These are phyloP conservation scores for Clupea harengus DNA, from an alignment of 2,113 vertebrate genomes.

Conservation along the genomic window DNA sequence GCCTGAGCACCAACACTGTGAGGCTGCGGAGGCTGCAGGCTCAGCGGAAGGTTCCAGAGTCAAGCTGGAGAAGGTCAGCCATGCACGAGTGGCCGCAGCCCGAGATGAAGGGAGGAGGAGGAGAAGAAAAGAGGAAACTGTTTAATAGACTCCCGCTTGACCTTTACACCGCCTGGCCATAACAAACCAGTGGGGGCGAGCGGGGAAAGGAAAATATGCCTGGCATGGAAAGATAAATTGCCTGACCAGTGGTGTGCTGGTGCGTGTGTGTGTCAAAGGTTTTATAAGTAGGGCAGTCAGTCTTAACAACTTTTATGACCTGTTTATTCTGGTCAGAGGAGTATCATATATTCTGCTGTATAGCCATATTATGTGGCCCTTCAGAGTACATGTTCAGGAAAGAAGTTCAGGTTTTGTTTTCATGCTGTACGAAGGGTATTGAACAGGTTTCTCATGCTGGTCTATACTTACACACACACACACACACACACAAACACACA, in stretches of 20 bases:
- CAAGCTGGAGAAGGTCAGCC: background rate
- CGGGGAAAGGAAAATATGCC: background rate
- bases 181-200: background rate
- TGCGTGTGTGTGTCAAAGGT: background rate
- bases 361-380: background rate
- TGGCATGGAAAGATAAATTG: conserved; percentile 10
- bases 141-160: conserved; percentile 9
- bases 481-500: background rate
- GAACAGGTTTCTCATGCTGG: no score
- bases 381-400: background rate
- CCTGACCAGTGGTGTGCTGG: background rate
- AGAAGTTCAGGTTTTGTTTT: no score
- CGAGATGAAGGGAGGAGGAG: background rate
- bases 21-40: background rate
- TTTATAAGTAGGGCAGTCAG: background rate
- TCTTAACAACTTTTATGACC: background rate
- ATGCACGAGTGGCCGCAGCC: background rate
- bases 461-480: background rate
- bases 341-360: background rate
- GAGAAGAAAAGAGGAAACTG: background rate
- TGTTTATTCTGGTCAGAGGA: background rate
- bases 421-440: no score
- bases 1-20: background rate
- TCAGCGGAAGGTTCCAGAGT: background rate
- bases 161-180: conserved; percentile 7